phyloP scores from a whole-genome alignment of 2,797 vertebrate genomes.

The Oryzias sinensis region DNA sequence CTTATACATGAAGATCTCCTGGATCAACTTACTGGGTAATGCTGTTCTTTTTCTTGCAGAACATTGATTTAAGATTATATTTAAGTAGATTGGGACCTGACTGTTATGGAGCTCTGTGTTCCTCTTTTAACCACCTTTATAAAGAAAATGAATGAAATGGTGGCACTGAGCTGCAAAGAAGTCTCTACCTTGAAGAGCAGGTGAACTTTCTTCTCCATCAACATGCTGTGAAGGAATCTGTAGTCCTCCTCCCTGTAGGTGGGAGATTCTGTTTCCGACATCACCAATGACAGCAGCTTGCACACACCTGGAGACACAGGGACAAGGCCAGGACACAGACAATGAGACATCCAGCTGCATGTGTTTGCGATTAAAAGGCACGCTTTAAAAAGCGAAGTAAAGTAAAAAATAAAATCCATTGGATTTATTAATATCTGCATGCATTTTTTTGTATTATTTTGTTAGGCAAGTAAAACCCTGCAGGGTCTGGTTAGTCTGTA shows the following conservation, averaged over 20 bases:
- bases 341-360: conserved; percentile 9
- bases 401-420: conserved; percentile 31
- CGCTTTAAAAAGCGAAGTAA: conserved; percentile 14
- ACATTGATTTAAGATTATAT: no score
- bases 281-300: conserved; percentile 81
- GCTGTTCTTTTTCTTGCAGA: no score
- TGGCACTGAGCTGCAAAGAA: no score
- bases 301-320: conserved; percentile 79
- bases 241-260: conserved; percentile 91
- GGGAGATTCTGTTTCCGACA: conserved; percentile 85
- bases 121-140: neutral
- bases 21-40: no score
- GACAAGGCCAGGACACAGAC: neutral
- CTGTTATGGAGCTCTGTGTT: no score
- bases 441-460: neutral
- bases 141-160: no score
- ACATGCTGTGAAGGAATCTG: conserved; percentile 92
- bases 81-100: no score
- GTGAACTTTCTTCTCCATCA: conserved; percentile 95
- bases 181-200: conserved; percentile 83
- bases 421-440: neutral
- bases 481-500: neutral
- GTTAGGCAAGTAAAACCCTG: neutral
- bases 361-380: conserved; percentile 18
- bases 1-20: no score